These are phyloP conservation scores for Sylvicola fuscatus DNA, from an alignment of 2,888 invertebrate genomes.

Conservation along the genomic window DNA sequence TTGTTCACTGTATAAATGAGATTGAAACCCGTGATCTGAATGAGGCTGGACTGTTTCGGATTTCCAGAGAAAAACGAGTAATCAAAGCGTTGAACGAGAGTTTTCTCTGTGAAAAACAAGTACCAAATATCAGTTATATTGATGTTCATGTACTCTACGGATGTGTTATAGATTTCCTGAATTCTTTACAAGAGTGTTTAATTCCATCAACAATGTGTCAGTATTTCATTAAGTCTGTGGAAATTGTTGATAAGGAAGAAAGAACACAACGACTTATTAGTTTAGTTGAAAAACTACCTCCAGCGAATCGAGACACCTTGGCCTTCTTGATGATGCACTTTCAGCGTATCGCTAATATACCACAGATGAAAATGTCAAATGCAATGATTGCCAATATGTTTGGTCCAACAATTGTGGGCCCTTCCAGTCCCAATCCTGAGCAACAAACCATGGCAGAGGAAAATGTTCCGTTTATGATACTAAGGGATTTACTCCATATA, in stretches of 20 bases:
- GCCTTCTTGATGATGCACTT: slow-evolving; percentile 84
- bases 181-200: slow-evolving; percentile 73
- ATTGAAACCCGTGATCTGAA: slow-evolving; percentile 72
- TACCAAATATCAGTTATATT: slow-evolving; percentile 50
- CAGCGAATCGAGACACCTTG: slow-evolving; percentile 84
- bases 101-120: slow-evolving; percentile 67
- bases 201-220: slow-evolving; percentile 64
- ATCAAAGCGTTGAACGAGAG: slow-evolving; percentile 72
- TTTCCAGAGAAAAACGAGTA: slow-evolving; percentile 76
- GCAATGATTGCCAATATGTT: slow-evolving; percentile 79
- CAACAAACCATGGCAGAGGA: slow-evolving; percentile 55
- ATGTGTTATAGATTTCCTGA: slow-evolving; percentile 84
- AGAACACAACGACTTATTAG: slow-evolving; percentile 35
- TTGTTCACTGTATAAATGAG: slow-evolving; percentile 90
- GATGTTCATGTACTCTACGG: slow-evolving; percentile 85
- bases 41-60: slow-evolving; percentile 81
- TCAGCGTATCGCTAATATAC: slow-evolving; percentile 56
- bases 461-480: slow-evolving; percentile 46
- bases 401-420: slow-evolving; percentile 87
- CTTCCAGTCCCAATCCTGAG: slow-evolving; percentile 52
- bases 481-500: slow-evolving; percentile 47
- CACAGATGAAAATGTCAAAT: slow-evolving; percentile 79
- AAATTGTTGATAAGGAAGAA: slow-evolving; percentile 36
- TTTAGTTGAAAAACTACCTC: slow-evolving; percentile 67
- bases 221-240: slow-evolving; percentile 30